These are phyloP conservation scores for Ptychochromis oligacanthus DNA, from an alignment of 2,113 vertebrate species.

Conservation along the genomic window DNA sequence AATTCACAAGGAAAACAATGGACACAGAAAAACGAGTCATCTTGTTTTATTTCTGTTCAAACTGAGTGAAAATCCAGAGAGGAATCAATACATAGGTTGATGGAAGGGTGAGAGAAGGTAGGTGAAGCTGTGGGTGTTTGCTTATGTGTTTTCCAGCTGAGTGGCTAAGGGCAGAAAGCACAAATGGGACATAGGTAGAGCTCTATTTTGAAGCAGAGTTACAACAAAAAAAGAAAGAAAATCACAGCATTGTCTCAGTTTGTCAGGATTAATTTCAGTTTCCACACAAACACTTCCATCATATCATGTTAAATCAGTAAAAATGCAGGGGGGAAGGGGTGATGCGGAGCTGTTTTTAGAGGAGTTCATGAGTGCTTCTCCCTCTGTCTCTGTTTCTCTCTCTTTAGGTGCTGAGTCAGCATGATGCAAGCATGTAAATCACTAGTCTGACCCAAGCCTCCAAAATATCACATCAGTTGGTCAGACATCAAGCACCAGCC, in stretches of 20 bases:
- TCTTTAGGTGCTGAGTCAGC: constrained; percentile 55
- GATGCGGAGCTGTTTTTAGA: background rate
- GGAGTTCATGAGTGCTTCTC: background rate
- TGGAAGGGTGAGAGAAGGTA: constrained; percentile 23
- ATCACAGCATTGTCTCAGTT: background rate
- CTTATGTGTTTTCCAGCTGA: background rate
- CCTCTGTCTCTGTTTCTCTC: background rate
- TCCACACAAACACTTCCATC: background rate
- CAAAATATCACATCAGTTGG: constrained; percentile 9
- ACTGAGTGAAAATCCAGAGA: constrained; percentile 40
- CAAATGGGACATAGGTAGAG: background rate
- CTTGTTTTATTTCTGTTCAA: constrained; percentile 41
- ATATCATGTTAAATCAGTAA: background rate
- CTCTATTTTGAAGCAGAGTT: background rate
- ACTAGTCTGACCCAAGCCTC: constrained; percentile 7
- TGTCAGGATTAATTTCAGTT: background rate
- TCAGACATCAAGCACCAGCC: background rate
- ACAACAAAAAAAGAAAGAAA: background rate
- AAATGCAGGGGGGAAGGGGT: background rate
- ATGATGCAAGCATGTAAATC: constrained; percentile 7
- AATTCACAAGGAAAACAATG: constrained; percentile 41
- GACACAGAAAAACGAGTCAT: constrained; percentile 52
- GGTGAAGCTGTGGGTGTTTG: constrained; percentile 46
- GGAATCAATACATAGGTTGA: constrained; percentile 54
- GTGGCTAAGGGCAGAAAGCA: constrained; percentile 9